Base-by-base conservation (phyloP, 2,797 vertebrate species). In the Peromyscus eremicus region DNA sequence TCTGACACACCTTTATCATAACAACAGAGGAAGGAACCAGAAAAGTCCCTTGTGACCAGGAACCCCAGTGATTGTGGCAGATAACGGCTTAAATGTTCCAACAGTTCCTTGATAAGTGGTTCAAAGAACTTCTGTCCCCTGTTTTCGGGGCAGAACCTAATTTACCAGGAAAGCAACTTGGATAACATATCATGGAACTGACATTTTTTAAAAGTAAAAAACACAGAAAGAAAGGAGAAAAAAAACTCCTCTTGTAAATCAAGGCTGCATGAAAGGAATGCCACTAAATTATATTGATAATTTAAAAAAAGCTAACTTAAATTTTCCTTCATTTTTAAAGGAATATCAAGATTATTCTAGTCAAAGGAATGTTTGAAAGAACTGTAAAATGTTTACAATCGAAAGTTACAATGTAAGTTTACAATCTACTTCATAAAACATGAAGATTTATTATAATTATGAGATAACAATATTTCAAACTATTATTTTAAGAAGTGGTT, bases 131-230 rank as follows among this genome's bases (percentile, higher is more conserved):
- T 92, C 85, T 85, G 94, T 96, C 49, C 93, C 80, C 75, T 68
- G 37, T 96, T 96, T 98, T 96, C 95, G 90, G 70, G 70, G 81
- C 93, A 97, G 96, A 97, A 96, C 76, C 62, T 96, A 85, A 95
- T 93, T 96, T 97, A 97, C 96, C 96, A 97, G 94, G 95, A 98
- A 97, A 96, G 81, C 76, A 81, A 73, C 43, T 76, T 85, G 55
- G 92, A 90, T 89, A 96, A 94, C 43, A 37, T 75, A 97, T 85
- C 66, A 90, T 19, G 80, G 92, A 95, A 75, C 46, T 76, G 80
- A 57, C n/a, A 82, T 82, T 89, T 80, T 90, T 79, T 25, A 87
- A 87, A 94, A 96, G 66, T 57, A n/a, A 92, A 93, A 96, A 95
- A 94, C 80, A 32, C 14, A 19, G 29, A 73, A 27, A 80, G 94